Evolutionary conservation across 2,113 vertebrate genomes (phyloP), one percentile per base, ranked within the genome.

Genomic region (Promerops cafer): DNA sequence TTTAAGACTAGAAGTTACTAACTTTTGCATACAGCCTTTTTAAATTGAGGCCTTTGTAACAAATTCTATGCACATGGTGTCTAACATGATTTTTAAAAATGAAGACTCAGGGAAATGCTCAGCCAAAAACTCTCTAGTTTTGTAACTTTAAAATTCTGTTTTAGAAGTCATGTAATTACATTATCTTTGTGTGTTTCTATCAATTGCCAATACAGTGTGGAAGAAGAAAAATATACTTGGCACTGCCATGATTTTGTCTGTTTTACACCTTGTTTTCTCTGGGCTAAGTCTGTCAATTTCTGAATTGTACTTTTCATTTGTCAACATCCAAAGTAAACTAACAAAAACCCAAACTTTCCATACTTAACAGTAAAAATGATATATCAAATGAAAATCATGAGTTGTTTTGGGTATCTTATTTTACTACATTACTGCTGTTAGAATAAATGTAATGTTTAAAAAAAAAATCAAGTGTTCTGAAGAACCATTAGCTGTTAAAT

Each of bases 41-140:
- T 92, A 66, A 83, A 76, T 85, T 45, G 64, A 83, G 45, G 42
- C 66, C 47, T 94, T 91, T 94, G 33, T 77, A 78, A 74, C 53
- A 86, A 66, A 77, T 75, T 90, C 39, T 84, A 15, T 68, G 70
- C 90, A 89, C 49, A 5, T 63, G 28, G 86, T 27, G 35, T 83
- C 61, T 87, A 94, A 54, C 52, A 21, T 44, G 47, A 91, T 94
- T 94, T 96, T 63, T 63, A 76, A 96, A 96, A 87, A 45, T 47
- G 87, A 96, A 98, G 84, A 97, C 97, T 98, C 97, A 98, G 97
- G 98, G 98, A 98, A 95, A 89, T 92, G 78, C 42, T 97, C 91
- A 95, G 94, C 96, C 96, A 97, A 97, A 98, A 90, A 40, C 79
- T 72, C 49, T 97, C 60, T 96, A 83, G 83, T 96, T 95, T 95